phyloP scores from a whole-genome alignment of 2,113 vertebrate genomes.

The Ploceus nigricollis region DNA sequence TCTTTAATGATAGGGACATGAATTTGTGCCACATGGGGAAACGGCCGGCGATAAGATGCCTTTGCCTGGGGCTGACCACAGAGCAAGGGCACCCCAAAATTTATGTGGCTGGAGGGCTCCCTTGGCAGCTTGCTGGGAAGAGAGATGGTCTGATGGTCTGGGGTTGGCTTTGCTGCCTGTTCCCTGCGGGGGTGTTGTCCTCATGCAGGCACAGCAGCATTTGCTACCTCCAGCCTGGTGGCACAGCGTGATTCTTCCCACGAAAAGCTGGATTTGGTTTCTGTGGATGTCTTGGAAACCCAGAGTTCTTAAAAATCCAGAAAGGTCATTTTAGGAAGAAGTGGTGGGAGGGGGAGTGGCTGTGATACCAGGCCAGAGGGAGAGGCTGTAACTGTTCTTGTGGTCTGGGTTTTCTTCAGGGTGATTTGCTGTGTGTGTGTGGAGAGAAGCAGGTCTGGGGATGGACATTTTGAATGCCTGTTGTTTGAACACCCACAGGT shows the following conservation, averaged over 20 bases:
- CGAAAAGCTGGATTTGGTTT: neutral
- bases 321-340: neutral
- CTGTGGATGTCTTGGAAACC: neutral
- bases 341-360: neutral
- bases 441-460: neutral
- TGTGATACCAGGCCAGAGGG: neutral
- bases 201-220: neutral
- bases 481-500: neutral
- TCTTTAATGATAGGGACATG: slow-evolving; percentile 63
- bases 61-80: slow-evolving; percentile 37
- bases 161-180: neutral
- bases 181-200: neutral
- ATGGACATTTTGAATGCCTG: neutral
- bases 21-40: slow-evolving; percentile 52
- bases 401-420: neutral
- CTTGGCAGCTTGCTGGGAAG: slow-evolving; percentile 44
- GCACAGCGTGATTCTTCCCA: neutral
- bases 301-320: neutral
- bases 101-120: slow-evolving; percentile 35
- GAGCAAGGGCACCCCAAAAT: slow-evolving; percentile 61
- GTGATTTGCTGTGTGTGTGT: neutral
- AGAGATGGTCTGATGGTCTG: neutral
- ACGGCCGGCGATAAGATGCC: neutral
- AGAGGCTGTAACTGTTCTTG: neutral
- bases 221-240: neutral